Evolutionary conservation across 2,888 invertebrate species (phyloP), one percentile per base, ranked within the genome.

Genomic region (Macrophya annulata): DNA sequence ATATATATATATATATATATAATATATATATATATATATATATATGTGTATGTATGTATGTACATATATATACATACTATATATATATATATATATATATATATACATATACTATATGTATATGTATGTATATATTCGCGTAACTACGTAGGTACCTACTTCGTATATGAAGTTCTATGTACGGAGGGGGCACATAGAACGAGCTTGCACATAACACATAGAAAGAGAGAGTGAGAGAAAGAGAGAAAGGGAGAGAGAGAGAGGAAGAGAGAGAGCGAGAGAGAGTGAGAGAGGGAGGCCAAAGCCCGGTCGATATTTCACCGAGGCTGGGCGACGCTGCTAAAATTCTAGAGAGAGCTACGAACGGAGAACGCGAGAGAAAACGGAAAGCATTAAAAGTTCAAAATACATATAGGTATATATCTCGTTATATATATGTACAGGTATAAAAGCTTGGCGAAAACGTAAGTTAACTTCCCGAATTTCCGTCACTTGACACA

Each of bases 281-380:
- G 72, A 76, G 48, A 77, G 86, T 62, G 86, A 84, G 65, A 84
- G 86, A 86, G 84, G 85, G 83, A 86, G 86, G 87, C 88, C 87
- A 88, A 91, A 90, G 87, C 87, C 85, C 90, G 92, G 89, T 92
- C 92, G 92, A 92, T 92, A 92, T 92, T 90, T 90, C 88, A 88
- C 88, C 87, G 88, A 87, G 89, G 89, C 88, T 89, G 89, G 87
- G 86, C 88, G 86, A 87, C 89, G 89, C 88, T 62, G 79, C 82
- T 85, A 86, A 89, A 87, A 89, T 89, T 89, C 88, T 86, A 87
- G 88, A 89, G 89, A 90, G 88, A 89, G 90, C 88, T 90, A 86
- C 84, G 88, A 91, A 88, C 89, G 87, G 74, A 68, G n/a, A 62
- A 65, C 68, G 65, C 62, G 81, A 40, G 68, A 83, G 48, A 43